phyloP scores from a whole-genome alignment of 1,140 invertebrate species.

The Drosophila setifemur region DNA sequence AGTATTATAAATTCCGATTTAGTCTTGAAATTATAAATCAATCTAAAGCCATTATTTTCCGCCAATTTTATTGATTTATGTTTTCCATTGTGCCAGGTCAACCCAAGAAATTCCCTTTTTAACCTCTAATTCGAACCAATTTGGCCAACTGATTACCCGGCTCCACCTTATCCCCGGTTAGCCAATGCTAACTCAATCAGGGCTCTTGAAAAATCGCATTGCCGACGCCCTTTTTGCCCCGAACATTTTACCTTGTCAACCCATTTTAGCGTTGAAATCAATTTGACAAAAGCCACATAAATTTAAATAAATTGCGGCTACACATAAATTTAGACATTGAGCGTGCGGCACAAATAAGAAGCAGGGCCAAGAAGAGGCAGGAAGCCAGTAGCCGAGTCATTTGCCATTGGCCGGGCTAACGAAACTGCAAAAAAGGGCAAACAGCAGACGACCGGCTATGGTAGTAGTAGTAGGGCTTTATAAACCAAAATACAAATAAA shows the following conservation, averaged over 20 bases:
- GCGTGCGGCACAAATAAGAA: neutral
- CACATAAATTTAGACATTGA: constrained; percentile 75
- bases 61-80: too few relatives aligned
- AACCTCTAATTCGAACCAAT: constrained; percentile 3
- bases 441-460: neutral
- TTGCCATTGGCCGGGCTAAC: constrained; percentile 24
- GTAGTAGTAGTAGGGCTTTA: constrained; percentile 27
- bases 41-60: too few relatives aligned
- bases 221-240: constrained; percentile 26
- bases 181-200: constrained; percentile 61
- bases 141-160: constrained; percentile 34
- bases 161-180: constrained; percentile 9
- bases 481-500: constrained; percentile 77
- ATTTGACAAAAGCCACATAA: constrained; percentile 79
- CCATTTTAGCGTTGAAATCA: constrained; percentile 77
- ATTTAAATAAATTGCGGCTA: constrained; percentile 76
- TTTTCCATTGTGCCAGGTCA: neutral
- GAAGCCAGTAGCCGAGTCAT: constrained; percentile 11
- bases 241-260: constrained; percentile 66
- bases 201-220: constrained; percentile 45
- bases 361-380: constrained; percentile 4
- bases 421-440: constrained; percentile 20
- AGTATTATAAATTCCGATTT: too few relatives aligned
- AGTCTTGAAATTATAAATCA: too few relatives aligned
- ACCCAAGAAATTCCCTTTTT: neutral